phyloP scores from a whole-genome alignment of 1,140 invertebrate genomes.

The Druon quercuslanigerum region DNA sequence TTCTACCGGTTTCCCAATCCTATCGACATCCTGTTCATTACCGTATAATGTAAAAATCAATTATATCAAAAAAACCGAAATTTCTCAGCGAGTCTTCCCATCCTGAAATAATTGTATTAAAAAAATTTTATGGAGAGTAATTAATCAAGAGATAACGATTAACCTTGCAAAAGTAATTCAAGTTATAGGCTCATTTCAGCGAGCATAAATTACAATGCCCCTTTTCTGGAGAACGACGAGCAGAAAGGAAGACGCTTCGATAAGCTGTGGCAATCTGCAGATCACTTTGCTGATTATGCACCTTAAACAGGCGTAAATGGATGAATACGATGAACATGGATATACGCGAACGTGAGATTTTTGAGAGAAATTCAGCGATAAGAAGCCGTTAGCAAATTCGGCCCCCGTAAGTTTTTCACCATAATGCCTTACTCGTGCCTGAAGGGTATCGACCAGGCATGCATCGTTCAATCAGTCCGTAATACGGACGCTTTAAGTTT shows the following conservation, averaged over 20 bases:
- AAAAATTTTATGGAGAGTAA: background rate
- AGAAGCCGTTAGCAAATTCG: conserved; percentile 15
- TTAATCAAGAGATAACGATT: conserved; percentile 26
- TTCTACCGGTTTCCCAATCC: too few relatives aligned
- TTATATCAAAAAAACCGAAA: background rate
- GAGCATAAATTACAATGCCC: conserved; percentile 12
- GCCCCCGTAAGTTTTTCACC: background rate
- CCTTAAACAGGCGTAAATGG: conserved; percentile 24
- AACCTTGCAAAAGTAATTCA: background rate
- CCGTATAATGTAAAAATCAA: too few relatives aligned
- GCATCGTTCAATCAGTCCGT: conserved; percentile 27
- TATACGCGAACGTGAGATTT: conserved; percentile 7
- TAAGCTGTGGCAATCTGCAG: conserved; percentile 6
- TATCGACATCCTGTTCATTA: too few relatives aligned
- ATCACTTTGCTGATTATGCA: conserved; percentile 8
- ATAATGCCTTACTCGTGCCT: background rate
- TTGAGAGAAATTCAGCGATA: background rate
- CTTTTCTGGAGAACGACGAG: background rate
- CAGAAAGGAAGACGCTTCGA: conserved; percentile 19
- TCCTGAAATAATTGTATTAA: background rate
- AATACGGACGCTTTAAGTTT: conserved; percentile 22
- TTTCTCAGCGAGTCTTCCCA: background rate
- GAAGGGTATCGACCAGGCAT: conserved; percentile 7
- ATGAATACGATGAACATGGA: conserved; percentile 12
- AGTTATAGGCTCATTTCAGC: background rate